phyloP scores from a whole-genome alignment of 1,140 invertebrate genomes.

The Philopotamus ludificatus region DNA sequence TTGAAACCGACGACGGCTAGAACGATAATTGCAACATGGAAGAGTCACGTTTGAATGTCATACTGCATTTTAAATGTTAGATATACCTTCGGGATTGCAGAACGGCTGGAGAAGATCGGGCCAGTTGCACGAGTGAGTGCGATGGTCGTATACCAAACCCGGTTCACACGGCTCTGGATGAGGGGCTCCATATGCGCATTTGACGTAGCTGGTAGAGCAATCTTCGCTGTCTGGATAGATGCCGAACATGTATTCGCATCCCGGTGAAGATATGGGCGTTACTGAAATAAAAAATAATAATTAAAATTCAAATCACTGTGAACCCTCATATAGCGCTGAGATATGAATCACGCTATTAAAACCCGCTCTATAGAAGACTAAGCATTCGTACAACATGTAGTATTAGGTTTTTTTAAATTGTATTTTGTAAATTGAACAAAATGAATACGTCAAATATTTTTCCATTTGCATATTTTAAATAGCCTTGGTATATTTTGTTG shows the following conservation, averaged over 20 bases:
- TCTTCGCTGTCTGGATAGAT: constrained; percentile 76
- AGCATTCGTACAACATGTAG: too few species aligned
- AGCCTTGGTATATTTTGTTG: too few species aligned
- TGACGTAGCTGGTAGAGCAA: constrained; percentile 83
- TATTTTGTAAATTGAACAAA: too few species aligned
- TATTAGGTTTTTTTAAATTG: too few species aligned
- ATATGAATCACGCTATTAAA: too few species aligned
- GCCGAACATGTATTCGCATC: constrained; percentile 87
- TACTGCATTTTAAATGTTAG: background rate
- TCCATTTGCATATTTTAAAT: too few species aligned
- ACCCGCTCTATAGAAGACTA: too few species aligned
- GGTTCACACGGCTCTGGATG: constrained; percentile 77
- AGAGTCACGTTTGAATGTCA: background rate
- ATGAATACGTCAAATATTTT: too few species aligned
- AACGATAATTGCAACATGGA: constrained; percentile 10
- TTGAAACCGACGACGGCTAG: constrained; percentile 78
- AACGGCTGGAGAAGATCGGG: constrained; percentile 82
- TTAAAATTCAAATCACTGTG: background rate
- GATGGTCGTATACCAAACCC: constrained; percentile 84
- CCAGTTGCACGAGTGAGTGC: constrained; percentile 89
- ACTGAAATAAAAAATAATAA: constrained; percentile 55
- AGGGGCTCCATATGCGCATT: constrained; percentile 80
- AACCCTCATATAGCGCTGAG: too few species aligned
- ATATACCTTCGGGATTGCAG: constrained; percentile 79
- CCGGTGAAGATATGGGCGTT: constrained; percentile 71